Conservation (phyloP, 2,113 vertebrate species). For the Caracal caracal region DNA sequence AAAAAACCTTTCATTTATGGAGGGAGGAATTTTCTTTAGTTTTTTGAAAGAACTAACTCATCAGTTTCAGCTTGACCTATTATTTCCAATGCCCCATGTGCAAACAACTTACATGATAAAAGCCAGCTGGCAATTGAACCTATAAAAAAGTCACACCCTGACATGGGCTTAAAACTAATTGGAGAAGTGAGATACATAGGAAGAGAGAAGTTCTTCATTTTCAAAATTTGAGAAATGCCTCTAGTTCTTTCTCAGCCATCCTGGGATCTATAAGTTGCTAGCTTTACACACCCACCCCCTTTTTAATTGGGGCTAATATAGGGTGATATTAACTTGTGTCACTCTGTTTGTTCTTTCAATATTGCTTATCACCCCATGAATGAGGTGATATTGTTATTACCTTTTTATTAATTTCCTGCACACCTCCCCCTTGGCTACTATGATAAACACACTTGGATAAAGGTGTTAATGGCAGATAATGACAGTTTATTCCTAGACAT, state of each 20-base stretch:
- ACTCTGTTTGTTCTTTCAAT: background rate
- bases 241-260: background rate
- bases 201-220: background rate
- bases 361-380: background rate
- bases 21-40: background rate
- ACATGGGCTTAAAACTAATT: constrained; percentile 12
- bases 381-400: background rate
- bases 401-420: background rate
- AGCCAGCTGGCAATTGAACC: background rate
- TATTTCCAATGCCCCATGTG: background rate
- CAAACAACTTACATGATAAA: constrained; percentile 28
- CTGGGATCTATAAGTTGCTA: background rate
- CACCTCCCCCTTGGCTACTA: background rate
- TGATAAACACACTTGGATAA: constrained; percentile 36
- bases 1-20: constrained; percentile 17
- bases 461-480: constrained; percentile 49
- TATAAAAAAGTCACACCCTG: constrained; percentile 10
- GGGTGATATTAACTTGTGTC: background rate
- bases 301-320: background rate
- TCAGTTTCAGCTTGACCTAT: background rate
- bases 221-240: constrained; percentile 11
- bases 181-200: background rate
- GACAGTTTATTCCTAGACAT: constrained; percentile 8
- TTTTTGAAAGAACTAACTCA: background rate
- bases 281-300: background rate